Conservation (phyloP, 1,140 invertebrate species). For the Monochamus saltuarius region DNA sequence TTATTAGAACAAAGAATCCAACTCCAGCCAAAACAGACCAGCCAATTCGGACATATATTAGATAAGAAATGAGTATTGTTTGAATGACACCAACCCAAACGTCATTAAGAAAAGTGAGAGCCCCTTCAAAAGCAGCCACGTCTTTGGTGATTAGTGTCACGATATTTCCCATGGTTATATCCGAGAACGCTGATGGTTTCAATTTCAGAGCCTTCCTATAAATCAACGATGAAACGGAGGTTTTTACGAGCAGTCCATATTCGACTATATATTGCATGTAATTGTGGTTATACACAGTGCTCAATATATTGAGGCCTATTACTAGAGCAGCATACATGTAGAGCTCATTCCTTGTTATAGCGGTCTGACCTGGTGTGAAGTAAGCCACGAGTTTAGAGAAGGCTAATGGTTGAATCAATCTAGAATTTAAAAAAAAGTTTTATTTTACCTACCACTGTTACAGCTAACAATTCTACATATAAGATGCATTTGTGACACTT, state of each 20-base stretch:
- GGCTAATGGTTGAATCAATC: constrained; percentile 47
- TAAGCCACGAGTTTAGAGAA: constrained; percentile 68
- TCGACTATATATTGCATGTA: constrained; percentile 74
- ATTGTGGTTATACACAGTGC: constrained; percentile 59
- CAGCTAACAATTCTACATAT: no score
- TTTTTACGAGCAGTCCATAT: constrained; percentile 76
- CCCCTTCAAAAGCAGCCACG: constrained; percentile 70
- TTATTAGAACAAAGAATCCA: constrained; percentile 70
- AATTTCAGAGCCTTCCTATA: constrained; percentile 78
- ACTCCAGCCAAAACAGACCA: constrained; percentile 76
- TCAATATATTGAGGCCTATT: constrained; percentile 59
- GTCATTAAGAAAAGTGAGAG: constrained; percentile 70
- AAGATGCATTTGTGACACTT: no score
- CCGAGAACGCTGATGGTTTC: constrained; percentile 68
- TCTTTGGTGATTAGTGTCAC: constrained; percentile 87
- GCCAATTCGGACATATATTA: constrained; percentile 76
- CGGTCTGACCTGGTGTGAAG: constrained; percentile 58
- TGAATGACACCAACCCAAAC: constrained; percentile 82
- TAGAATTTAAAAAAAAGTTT: constrained; percentile 19
- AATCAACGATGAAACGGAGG: constrained; percentile 77
- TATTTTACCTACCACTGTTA: no score
- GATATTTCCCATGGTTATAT: constrained; percentile 76
- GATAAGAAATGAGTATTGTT: constrained; percentile 70
- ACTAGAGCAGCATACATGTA: constrained; percentile 67
- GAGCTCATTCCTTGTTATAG: constrained; percentile 55